phyloP scores from a whole-genome alignment of 2,888 invertebrate genomes.

The Halictus ligatus region DNA sequence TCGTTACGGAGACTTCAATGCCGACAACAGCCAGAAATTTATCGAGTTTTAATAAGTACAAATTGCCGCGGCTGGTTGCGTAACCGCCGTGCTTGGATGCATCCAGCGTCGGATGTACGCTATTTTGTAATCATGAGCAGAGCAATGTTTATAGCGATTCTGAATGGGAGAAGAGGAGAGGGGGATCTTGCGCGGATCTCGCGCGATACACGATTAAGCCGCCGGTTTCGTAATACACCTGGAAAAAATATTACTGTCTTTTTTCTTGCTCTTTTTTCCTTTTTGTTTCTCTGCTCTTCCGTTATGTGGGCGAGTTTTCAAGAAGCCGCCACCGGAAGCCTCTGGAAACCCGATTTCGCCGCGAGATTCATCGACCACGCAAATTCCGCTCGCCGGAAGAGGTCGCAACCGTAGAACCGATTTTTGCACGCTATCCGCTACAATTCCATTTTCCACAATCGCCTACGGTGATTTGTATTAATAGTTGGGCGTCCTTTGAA shows the following conservation, averaged over 20 bases:
- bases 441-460: background rate
- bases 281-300: background rate
- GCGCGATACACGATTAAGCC: conserved; percentile 80
- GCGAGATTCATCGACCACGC: background rate
- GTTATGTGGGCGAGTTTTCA: conserved; percentile 52
- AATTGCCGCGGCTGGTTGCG: conserved; percentile 65
- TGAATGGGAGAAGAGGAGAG: conserved; percentile 50
- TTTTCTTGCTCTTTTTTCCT: conserved; percentile 48
- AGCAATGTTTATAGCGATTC: conserved; percentile 81
- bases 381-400: background rate
- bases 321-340: conserved; percentile 34
- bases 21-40: conserved; percentile 59
- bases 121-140: conserved; percentile 83
- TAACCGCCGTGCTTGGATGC: conserved; percentile 77
- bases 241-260: conserved; percentile 65
- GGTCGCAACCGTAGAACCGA: background rate
- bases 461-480: background rate
- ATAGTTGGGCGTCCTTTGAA: no score
- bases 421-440: background rate
- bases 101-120: conserved; percentile 82
- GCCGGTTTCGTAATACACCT: conserved; percentile 79
- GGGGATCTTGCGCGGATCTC: conserved; percentile 75
- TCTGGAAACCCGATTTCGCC: conserved; percentile 13
- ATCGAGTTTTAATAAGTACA: conserved; percentile 70
- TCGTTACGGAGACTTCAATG: conserved; percentile 44